Percentiles rank a stretch among this genome's conserved stretches.
These are phyloP conservation scores for Spialia ferax DNA, from an alignment of 2,888 invertebrate genomes.

Conservation along the genomic window DNA sequence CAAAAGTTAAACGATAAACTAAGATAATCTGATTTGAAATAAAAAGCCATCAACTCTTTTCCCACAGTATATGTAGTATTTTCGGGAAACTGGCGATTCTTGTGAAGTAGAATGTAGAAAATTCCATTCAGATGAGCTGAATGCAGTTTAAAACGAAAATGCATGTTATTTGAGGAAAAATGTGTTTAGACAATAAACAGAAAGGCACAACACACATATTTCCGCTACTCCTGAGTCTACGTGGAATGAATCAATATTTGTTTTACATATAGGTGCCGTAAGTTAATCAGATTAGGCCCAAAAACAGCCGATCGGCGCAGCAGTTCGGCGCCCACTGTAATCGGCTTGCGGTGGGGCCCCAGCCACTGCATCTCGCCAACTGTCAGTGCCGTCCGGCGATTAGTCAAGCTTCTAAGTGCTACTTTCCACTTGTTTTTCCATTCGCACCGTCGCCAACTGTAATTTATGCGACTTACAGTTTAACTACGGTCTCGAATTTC, in stretches of 20 bases:
- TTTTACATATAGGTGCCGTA: not conserved
- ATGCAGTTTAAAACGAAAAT: too few species aligned
- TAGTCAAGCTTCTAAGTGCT: conserved; percentile 84
- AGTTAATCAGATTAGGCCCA: conserved; percentile 5
- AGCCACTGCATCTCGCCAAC: conserved; percentile 50
- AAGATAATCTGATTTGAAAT: too few species aligned
- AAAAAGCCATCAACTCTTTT: too few species aligned
- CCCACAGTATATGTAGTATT: too few species aligned
- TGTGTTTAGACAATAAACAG: too few species aligned
- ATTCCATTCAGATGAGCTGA: too few species aligned
- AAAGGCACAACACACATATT: too few species aligned
- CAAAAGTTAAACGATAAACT: too few species aligned
- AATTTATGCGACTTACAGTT: conserved; percentile 86
- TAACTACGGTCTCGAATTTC: conserved; percentile 76
- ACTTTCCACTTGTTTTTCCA: conserved; percentile 84
- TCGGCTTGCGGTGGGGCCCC: conserved; percentile 62
- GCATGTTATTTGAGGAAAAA: too few species aligned
- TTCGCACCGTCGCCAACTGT: conserved; percentile 75
- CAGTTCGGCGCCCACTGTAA: conserved; percentile 34
- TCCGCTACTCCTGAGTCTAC: not conserved
- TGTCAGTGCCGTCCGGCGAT: conserved; percentile 81
- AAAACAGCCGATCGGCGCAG: conserved; percentile 9
- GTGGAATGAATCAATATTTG: not conserved
- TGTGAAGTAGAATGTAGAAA: too few species aligned
- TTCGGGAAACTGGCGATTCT: too few species aligned